These are phyloP conservation scores for Eurystomus gularis DNA, from an alignment of 2,113 vertebrate species.

Conservation along the genomic window DNA sequence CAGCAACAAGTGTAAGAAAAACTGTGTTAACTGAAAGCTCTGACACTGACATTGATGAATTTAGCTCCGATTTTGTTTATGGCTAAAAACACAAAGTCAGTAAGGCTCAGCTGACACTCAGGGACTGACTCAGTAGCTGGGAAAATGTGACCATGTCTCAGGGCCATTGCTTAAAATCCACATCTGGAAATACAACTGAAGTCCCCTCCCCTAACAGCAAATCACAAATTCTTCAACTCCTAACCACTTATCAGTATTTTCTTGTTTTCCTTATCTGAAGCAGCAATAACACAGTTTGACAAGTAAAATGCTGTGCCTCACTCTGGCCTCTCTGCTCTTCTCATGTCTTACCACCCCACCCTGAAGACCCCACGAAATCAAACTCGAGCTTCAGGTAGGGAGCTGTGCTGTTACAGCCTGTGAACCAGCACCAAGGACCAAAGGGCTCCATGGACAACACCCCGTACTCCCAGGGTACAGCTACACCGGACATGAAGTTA, in stretches of 20 bases:
- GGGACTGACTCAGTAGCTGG: background rate
- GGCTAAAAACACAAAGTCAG: background rate
- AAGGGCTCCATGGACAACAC: accelerated
- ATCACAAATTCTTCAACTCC: background rate
- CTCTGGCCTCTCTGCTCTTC: background rate
- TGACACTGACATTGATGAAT: background rate
- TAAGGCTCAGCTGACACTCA: background rate
- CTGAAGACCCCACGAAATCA: accelerated
- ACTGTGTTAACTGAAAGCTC: background rate
- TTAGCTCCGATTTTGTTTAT: background rate
- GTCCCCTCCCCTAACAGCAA: background rate
- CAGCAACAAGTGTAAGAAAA: background rate
- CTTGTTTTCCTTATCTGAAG: background rate
- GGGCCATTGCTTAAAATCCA: background rate
- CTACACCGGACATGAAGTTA: background rate
- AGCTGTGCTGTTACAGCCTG: background rate
- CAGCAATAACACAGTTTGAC: background rate
- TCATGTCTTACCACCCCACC: background rate
- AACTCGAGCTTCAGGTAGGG: background rate
- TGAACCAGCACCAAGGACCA: background rate
- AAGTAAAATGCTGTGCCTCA: background rate
- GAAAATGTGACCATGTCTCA: background rate
- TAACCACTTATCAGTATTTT: background rate
- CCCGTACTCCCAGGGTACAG: background rate
- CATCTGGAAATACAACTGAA: background rate